Conservation (phyloP, 35 echinoderm and acorn worm genomes). For the Chiridota heheva region DNA sequence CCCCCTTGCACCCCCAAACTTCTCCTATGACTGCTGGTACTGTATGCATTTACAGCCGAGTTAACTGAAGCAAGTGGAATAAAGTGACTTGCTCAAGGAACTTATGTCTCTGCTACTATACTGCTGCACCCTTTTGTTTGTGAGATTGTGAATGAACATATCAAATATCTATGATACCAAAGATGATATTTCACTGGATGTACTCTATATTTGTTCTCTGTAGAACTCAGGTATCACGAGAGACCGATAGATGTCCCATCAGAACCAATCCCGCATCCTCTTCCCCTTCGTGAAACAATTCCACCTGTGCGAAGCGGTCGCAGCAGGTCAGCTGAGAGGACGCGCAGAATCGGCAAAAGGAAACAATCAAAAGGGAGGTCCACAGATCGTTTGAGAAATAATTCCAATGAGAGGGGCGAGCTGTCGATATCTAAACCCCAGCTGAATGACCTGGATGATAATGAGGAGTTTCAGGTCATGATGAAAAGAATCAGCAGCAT, state of each 20-base stretch:
- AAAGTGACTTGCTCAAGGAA: too few relatives aligned
- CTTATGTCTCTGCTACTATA: too few relatives aligned
- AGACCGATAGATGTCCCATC: background rate
- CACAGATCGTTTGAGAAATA: constrained; percentile 9
- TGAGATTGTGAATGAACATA: too few relatives aligned
- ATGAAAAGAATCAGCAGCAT: constrained; percentile 54
- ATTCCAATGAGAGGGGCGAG: constrained; percentile 30
- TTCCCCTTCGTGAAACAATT: background rate
- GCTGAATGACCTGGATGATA: constrained; percentile 43
- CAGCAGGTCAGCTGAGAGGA: background rate
- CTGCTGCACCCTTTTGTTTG: too few relatives aligned
- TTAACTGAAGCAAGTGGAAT: too few relatives aligned
- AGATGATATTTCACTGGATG: too few relatives aligned
- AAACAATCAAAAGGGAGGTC: constrained; percentile 23
- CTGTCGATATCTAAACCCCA: constrained; percentile 48
- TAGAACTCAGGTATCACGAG: constrained; percentile 1
- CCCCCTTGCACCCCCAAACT: too few relatives aligned
- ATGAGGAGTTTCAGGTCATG: constrained; percentile 49
- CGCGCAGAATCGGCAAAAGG: constrained; percentile 19
- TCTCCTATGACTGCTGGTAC: too few relatives aligned
- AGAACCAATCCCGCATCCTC: background rate
- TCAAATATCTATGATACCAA: too few relatives aligned
- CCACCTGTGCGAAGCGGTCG: background rate
- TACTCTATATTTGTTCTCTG: background rate
- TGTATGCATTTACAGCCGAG: too few relatives aligned